Base-by-base conservation (phyloP, 2,113 vertebrate species). In the Sylvia atricapilla region DNA sequence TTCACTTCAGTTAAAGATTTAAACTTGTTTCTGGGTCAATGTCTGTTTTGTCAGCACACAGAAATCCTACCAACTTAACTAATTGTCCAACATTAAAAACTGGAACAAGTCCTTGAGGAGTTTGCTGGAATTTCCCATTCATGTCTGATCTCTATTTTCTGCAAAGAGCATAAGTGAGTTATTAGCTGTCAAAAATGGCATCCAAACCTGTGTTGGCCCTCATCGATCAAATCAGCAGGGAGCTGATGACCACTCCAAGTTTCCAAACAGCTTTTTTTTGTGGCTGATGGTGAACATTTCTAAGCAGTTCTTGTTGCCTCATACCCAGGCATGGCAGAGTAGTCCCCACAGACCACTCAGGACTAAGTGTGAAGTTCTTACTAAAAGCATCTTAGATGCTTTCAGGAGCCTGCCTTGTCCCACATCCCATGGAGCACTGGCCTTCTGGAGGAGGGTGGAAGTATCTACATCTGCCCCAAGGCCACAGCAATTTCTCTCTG, bases 361-460 rank as follows among this genome's bases (percentile, higher is more conserved):
- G 27, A 37, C n/a, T 58, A 28, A 49, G 22, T 7, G 10, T 4
- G 8, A 50, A 72, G 9, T 24, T 19, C 35, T 78, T 20, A 30
- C 19, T 10, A 7, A 50, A 75, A 30, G 44, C 18, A 49, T 21
- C 22, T 19, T 17, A n/a, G 27, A 39, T 12, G 28, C 6, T 18
- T 16, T 5, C 44, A 58, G 55, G 46, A 84, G 13, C n/a, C 22
- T 64, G 6, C 31, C 37, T 60, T 7, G 0, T 23, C 30, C n/a
- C 4, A 0, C 16, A 35, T 49, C 15, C 72, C 7, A 1, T 19
- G 46, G 13, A 70, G 15, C 43, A 58, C 15, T 3, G 2, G 20
- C 28, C 47, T 43, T 17, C 47, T 5, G 5, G 16, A 64, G n/a
- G 10, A 84, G 23, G 3, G 6, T 43, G n/a, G 46, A n/a, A 81